Evolutionary conservation across 2,888 invertebrate species (phyloP), one percentile per base, ranked within the genome.

Genomic region (Microchrysa polita): DNA sequence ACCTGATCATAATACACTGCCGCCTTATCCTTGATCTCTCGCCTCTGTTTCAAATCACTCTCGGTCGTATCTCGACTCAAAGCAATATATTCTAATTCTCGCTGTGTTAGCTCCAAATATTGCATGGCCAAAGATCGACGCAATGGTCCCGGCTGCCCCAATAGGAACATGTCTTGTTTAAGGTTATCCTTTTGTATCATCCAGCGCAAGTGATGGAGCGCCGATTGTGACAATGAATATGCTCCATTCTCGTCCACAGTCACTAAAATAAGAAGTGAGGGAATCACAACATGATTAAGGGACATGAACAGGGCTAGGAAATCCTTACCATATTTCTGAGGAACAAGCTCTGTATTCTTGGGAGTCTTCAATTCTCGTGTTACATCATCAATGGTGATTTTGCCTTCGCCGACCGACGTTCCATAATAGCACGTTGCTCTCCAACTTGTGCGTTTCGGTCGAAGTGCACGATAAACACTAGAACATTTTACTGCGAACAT

Each of bases 21-120:
- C 48, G 94, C 95, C 18, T 95, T 95, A 73, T 88, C 87, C 76
- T 91, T 88, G 73, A 98, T 97, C 86, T 98, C 98, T 78, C 98
- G 88, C 67, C 98, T 87, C 83, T 98, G 98, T 82, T 98, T 98
- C 27, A 98, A 88, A 84, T 98, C 98, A 4, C 96, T 93, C 84
- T 98, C 98, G 0, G 98, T 98, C 0, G 98, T 97, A 82, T 98
- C 98, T 77, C 98, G 87, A 27, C 97, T 97, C 18, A 98, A 86
- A 0, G 97, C 92, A 23, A 98, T 92, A 85, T 97, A 98, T 83
- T 98, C 98, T 67, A 94, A 86, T 86, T 98, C 98, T 71, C 94
- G 88, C 78, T 93, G 91, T 0, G 95, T 96, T 72, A 98, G 82
- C 84, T 98, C 95, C 79, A 96, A 87, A 85, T 94, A 94, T 81